Conservation (phyloP, 92 coral and sea anemone genomes). For the Parazoanthus darwini region DNA sequence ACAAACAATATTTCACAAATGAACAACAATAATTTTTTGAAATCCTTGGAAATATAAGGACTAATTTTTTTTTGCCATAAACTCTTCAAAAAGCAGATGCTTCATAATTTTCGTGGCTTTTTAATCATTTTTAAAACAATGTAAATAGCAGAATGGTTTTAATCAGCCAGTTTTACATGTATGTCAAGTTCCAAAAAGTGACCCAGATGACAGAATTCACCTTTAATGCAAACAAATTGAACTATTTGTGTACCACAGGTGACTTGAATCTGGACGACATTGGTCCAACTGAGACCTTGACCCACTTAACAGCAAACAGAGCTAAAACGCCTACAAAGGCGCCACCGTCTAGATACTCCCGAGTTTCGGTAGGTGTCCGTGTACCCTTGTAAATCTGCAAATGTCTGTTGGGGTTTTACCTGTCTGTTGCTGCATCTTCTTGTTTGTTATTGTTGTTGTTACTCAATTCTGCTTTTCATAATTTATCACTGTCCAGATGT, state of each 20-base stretch:
- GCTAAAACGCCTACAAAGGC: constrained; percentile 77
- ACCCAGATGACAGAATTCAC: background rate
- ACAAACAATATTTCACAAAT: background rate
- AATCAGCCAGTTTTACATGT: too few relatives aligned
- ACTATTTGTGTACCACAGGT: constrained; percentile 2
- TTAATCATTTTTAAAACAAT: too few relatives aligned
- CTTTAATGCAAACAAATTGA: background rate
- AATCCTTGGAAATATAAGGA: too few relatives aligned
- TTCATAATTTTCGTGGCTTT: too few relatives aligned
- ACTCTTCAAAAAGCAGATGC: too few relatives aligned
- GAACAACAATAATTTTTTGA: too few relatives aligned
- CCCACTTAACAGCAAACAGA: constrained; percentile 87
- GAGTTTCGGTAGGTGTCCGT: constrained; percentile 44
- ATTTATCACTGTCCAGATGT: too few relatives aligned
- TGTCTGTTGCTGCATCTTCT: background rate
- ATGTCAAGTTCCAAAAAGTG: too few relatives aligned
- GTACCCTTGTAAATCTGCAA: too few relatives aligned
- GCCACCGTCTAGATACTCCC: constrained; percentile 73
- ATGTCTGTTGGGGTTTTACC: background rate
- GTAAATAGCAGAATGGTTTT: too few relatives aligned
- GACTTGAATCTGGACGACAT: constrained; percentile 61
- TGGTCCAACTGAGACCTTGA: constrained; percentile 64
- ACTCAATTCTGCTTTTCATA: too few relatives aligned
- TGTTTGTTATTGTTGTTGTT: background rate
- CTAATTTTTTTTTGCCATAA: too few relatives aligned